Evolutionary conservation across 92 coral and sea anemone genomes (phyloP), one percentile per base, ranked within the genome.

Genomic region (Scolanthus callimorphus): DNA sequence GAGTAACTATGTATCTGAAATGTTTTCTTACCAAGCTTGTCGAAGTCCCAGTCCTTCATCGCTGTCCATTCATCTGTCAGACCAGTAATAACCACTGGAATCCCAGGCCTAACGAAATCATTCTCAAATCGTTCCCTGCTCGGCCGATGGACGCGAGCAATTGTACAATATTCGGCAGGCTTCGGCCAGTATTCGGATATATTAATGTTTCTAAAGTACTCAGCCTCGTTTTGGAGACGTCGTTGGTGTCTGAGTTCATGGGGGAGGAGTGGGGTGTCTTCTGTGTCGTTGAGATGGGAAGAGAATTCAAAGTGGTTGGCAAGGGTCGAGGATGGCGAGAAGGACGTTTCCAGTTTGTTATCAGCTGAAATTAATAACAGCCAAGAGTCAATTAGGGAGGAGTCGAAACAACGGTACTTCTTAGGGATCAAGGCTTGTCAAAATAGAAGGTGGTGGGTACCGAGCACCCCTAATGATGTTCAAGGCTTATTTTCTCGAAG

Each of bases 11-110:
- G n/a, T 2, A 10, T 11, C 15, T 17, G 20, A 6, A 15, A 20
- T 9, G 21, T 3, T 15, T 44, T n/a, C 83, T 51, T 72, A 87
- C 95, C 95, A 15, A 87, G 81, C 53, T 51, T 37, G 2, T 73
- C 81, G 57, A 87, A 87, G 17, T 69, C 57, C 95, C 95, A 87
- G 49, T 62, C 48, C 29, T 77, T 60, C 48, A 58, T 45, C 2
- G 83, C 90, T 34, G 53, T 63, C 90, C 85, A 87, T 28, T 71
- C 62, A 44, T 87, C 90, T 63, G 67, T 82, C 59, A 73, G 29
- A 13, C 89, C 89, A 4, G 90, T 82, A 34, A 86, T 55, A 48
- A 86, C 82, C 3, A 45, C 89, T 27, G 95, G 85, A 21, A 58
- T 82, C 37, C 77, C 74, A 17, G 58, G 79, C 57, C 72, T 73